Base-by-base conservation (phyloP, 2,888 invertebrate species). In the Heliconius ethilla region DNA sequence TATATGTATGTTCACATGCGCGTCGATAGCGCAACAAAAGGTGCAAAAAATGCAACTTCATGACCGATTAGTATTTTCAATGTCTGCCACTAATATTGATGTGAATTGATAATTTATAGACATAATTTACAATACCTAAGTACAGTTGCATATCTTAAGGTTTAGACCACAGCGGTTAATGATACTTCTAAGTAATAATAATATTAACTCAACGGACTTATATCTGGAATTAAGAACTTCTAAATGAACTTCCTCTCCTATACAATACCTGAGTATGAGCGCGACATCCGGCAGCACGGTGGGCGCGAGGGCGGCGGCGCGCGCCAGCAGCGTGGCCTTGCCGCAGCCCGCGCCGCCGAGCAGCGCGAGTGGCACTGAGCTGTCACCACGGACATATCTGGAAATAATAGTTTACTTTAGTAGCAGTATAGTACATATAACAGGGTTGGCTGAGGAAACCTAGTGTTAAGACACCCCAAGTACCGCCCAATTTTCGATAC, bases 291-390 rank as follows among this genome's bases (percentile, higher is more conserved):
- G 96, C 79, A 95, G 92, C 95, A 96, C 96, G 63, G 95, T 90
- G 73, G 96, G 95, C 78, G 96, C 95, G 73, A 96, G 95, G 72
- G 96, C 95, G 72, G 96, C 96, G 15, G 97, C 96, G 81, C 97
- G 95, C 1, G 98, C 97, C 62, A 97, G 95, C 10, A 98, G 92
- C 1, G 97, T 97, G 6, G 97, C 97, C 91, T 98, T 98, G 1
- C 98, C 98, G 88, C 97, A 97, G 18, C 98, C 98, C n/a, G 96
- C 95, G 40, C 96, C 95, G 0, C 98, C 98, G 80, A 97, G 96
- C 78, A 98, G 91, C 22, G 97, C 95, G 79, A 98, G 90, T 0
- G 97, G 97, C 81, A 95, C 90, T 45, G 91, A 90, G 83, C 95
- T 95, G 80, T 95, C 95, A 18, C 96, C 95, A 22, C 93, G 94